Conservation (phyloP, 2,113 vertebrate genomes). For the Fulmarus glacialis region DNA sequence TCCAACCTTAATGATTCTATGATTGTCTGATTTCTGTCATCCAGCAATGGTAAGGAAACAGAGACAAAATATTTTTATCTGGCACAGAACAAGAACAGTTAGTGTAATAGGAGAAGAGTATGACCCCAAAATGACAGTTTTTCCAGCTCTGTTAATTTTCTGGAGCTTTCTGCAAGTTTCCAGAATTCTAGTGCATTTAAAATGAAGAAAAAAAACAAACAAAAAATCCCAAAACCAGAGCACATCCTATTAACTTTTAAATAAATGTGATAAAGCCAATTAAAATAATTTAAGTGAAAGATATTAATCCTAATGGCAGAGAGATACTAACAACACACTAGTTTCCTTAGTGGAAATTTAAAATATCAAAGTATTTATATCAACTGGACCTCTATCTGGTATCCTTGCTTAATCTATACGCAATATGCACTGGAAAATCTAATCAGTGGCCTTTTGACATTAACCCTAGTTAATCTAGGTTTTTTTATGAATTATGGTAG, state of each 20-base stretch:
- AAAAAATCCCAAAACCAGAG: background rate
- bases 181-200: background rate
- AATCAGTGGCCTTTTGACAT: background rate
- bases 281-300: background rate
- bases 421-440: background rate
- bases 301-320: background rate
- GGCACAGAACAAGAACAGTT: background rate
- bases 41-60: background rate
- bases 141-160: background rate
- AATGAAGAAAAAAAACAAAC: background rate
- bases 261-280: background rate
- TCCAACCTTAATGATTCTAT: too few species aligned
- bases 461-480: background rate
- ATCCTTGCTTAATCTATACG: background rate
- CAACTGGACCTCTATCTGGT: background rate
- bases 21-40: background rate
- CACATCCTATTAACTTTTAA: background rate
- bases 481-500: background rate
- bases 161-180: background rate
- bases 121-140: background rate
- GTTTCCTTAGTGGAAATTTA: background rate
- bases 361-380: background rate
- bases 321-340: background rate
- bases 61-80: background rate
- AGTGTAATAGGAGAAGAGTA: background rate